phyloP scores from a whole-genome alignment of 2,113 vertebrate species.

The Sylvilagus bachmani region DNA sequence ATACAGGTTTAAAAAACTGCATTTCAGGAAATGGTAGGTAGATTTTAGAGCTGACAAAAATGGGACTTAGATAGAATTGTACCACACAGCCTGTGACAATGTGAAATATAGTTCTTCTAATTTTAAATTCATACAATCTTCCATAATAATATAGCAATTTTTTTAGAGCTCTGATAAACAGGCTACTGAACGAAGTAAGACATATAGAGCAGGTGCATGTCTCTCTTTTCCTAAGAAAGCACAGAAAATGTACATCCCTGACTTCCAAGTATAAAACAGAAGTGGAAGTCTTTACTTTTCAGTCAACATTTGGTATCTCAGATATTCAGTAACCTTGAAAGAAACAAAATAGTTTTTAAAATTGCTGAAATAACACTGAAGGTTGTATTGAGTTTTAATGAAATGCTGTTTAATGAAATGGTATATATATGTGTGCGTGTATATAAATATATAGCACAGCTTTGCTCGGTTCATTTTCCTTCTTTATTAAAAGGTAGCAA shows the following conservation, averaged over 20 bases:
- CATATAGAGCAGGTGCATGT: background rate
- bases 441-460: background rate
- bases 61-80: background rate
- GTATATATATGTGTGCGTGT: too few relatives aligned
- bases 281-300: background rate
- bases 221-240: background rate
- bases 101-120: background rate
- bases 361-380: background rate
- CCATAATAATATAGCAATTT: background rate
- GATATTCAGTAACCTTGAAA: constrained; percentile 6
- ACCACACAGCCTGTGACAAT: background rate
- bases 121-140: background rate
- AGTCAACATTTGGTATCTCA: background rate
- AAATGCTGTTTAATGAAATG: background rate
- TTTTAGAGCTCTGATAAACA: background rate
- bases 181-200: background rate
- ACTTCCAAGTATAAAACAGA: background rate
- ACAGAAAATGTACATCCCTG: background rate
- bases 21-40: background rate
- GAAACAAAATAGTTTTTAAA: background rate
- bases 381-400: background rate
- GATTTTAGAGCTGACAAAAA: background rate
- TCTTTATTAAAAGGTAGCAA: background rate
- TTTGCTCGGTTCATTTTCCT: background rate
- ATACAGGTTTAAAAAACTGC: background rate